Evolutionary conservation across 2,113 vertebrate genomes (phyloP), one percentile per base, ranked within the genome.

Genomic region (Forbesichthys papilliferus): DNA sequence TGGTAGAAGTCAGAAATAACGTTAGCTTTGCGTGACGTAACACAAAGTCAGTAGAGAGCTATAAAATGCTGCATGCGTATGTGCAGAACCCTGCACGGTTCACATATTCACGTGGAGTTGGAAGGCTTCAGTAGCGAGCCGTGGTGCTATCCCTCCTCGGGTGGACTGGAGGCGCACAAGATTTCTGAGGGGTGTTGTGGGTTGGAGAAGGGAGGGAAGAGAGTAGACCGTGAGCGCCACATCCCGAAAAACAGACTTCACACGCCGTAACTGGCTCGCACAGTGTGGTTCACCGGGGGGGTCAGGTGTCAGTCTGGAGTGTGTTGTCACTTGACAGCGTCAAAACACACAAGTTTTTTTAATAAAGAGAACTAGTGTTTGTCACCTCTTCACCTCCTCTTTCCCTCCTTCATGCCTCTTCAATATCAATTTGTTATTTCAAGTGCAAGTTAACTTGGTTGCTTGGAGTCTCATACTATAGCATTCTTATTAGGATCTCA

Each of bases 101-200:
- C 59, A 83, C 89, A 77, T 89, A 88, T 91, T 89, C 84, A 88
- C 86, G 46, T 68, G 66, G 75, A 80, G 81, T 80, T 75, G 3
- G 82, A 84, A 59, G 73, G 80, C 64, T 77, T 34, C 77, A 69
- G 70, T 10, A 64, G 75, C 56, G 11, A 73, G 86, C 64, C 66
- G 69, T 36, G 70, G 75, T 73, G 81, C 75, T 82, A 57, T 69
- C 68, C 83, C 76, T 66, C 83, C 76, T 82, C 8, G 6, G 14
- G 14, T 54, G 16, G 16, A 14, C 6, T 54, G 14, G 16, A 16
- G 18, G 20, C 9, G 55, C 55, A 20, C 59, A 77, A 78, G 81
- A 64, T 48, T 85, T 75, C 61, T 61, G 68, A 48, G 75, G 67
- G 74, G 82, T 75, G 14, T 0, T 61, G 78, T 61, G 42, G 8